phyloP scores from a whole-genome alignment of 2,113 vertebrate genomes.

The Stigmatopora argus region DNA sequence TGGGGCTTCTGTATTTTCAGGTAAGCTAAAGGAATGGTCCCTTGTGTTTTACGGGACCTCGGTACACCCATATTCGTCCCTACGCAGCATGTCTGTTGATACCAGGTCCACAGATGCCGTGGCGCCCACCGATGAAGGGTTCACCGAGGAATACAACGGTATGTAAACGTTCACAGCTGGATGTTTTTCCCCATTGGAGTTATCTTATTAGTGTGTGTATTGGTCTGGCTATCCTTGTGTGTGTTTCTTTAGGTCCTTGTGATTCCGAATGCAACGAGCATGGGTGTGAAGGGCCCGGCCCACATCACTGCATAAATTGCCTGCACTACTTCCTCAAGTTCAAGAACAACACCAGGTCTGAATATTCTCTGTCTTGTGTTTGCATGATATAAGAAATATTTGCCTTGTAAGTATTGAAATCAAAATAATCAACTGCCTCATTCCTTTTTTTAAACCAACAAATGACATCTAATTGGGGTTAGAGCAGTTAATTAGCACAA shows the following conservation, averaged over 20 bases:
- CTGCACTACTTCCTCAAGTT: slow-evolving; percentile 97
- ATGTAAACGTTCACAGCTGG: slow-evolving; percentile 20
- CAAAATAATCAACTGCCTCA: not conserved
- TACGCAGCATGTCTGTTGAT: slow-evolving; percentile 75
- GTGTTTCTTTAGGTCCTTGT: slow-evolving; percentile 77
- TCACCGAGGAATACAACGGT: slow-evolving; percentile 90
- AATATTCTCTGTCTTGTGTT: not conserved
- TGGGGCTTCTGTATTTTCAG: slow-evolving; percentile 57
- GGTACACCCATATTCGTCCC: slow-evolving; percentile 85
- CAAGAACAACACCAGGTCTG: slow-evolving; percentile 93
- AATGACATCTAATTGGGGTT: not conserved
- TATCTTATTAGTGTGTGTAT: not conserved
- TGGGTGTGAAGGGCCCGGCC: slow-evolving; percentile 92
- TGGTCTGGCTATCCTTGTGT: not conserved
- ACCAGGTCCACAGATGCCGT: slow-evolving; percentile 72
- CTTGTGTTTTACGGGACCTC: slow-evolving; percentile 94
- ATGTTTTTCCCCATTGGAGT: not conserved
- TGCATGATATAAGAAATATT: not conserved
- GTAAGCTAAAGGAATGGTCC: slow-evolving; percentile 98
- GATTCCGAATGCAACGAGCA: slow-evolving; percentile 91
- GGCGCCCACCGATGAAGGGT: slow-evolving; percentile 78
- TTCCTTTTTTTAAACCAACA: not conserved
- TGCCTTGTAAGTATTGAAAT: not conserved
- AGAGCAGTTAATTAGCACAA: not conserved
- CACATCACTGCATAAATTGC: slow-evolving; percentile 94